Conservation (phyloP, 2,797 vertebrate genomes). For the Alouatta caraya region DNA sequence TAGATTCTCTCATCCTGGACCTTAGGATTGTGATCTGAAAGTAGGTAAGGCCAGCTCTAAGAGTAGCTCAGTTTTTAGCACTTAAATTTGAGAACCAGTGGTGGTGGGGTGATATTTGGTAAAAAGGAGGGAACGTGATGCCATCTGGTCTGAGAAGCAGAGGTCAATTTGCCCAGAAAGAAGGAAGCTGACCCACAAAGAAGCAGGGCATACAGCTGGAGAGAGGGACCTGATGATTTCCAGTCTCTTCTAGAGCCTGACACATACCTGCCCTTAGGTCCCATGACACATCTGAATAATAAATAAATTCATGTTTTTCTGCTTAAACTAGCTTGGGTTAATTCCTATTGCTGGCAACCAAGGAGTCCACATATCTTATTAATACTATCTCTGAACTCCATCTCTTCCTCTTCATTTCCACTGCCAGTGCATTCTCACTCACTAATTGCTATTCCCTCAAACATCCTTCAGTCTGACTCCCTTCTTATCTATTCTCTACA, state of each 20-base stretch:
- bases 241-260: background rate
- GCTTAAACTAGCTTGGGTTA: background rate
- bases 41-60: background rate
- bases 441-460: background rate
- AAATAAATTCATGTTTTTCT: background rate
- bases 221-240: background rate
- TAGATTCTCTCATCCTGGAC: background rate
- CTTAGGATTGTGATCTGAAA: background rate
- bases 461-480: background rate
- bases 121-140: background rate
- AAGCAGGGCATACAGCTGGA: background rate
- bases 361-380: background rate
- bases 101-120: background rate
- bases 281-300: background rate
- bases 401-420: background rate
- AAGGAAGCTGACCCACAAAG: background rate
- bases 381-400: background rate
- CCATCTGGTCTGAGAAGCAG: background rate
- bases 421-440: background rate
- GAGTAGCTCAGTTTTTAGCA: background rate
- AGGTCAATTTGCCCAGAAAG: background rate
- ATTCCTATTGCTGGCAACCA: background rate
- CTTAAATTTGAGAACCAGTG: background rate
- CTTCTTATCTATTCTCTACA: background rate
- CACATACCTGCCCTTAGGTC: background rate